Evolutionary conservation across 2,113 vertebrate species (phyloP), one percentile per base, ranked within the genome.

Genomic region (Sminthopsis crassicaudata): DNA sequence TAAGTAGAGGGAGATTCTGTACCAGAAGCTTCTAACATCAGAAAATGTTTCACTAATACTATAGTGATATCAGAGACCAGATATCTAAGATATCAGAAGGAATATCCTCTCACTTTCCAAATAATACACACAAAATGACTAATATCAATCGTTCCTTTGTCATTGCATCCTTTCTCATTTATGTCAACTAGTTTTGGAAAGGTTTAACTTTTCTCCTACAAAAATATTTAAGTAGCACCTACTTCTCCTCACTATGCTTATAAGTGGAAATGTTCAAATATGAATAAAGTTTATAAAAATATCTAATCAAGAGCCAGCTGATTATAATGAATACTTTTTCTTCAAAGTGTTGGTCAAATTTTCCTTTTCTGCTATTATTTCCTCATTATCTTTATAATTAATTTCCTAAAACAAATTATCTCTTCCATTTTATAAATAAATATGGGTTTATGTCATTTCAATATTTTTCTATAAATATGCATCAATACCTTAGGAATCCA

Each of bases 141-240:
- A 95, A 96, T 84, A 27, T 51, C 1, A 7, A 46, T 42, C 67
- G 36, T 91, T 94, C 94, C 91, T 60, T 89, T 9, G 53, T 57
- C 26, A 91, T 53, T 0, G 92, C 9, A 94, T 90, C 27, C 89
- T 96, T 92, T 93, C 0, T 91, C 1, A 60, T 1, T 0, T 27
- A 23, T 95, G 89, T 96, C 54, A 92, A 93, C 57, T 52, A 97
- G 89, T 54, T 92, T 94, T 16, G 95, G n/a, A 96, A 26, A 95
- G 84, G 93, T 0, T 53, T 50, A 95, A 84, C 60, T 90, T 95
- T 76, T 95, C 60, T 92, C 51, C 26, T 16, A 89, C 30, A 96
- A 93, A 91, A 84, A n/a, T 26, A 50, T 67, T 22, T 84, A 84
- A 84, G 67, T 42, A 84, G 67, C 67, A 84, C n/a, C 14, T 36